phyloP scores from a whole-genome alignment of 2,888 invertebrate genomes.

The Amiota minor region DNA sequence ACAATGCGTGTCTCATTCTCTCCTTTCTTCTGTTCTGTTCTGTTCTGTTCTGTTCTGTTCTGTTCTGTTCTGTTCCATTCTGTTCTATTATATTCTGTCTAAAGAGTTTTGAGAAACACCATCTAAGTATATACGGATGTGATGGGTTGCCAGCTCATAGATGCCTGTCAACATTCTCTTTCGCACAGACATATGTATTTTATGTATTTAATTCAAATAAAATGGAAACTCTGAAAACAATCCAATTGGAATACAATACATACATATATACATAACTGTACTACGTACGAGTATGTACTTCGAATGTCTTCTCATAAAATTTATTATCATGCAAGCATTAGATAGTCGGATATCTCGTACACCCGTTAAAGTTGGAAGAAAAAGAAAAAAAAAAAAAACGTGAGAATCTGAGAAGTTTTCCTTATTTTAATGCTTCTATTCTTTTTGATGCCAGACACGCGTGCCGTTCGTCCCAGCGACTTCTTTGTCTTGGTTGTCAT shows the following conservation, averaged over 20 bases:
- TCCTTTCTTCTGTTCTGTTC: too few species aligned
- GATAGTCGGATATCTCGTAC: not conserved
- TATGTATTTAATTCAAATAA: slow-evolving; percentile 65
- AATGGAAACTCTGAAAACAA: slow-evolving; percentile 31
- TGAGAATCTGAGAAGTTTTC: too few species aligned
- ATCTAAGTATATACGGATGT: not conserved
- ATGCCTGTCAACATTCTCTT: not conserved
- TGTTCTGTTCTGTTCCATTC: too few species aligned
- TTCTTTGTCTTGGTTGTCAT: not conserved
- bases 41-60: too few species aligned
- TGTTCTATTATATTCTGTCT: too few species aligned
- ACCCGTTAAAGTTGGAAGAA: too few species aligned
- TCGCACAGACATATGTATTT: slow-evolving; percentile 57
- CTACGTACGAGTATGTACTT: not conserved
- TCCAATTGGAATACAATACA: slow-evolving; percentile 12
- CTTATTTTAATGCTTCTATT: not conserved
- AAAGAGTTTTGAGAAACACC: too few species aligned
- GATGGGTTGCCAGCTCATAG: not conserved
- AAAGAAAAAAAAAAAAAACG: not conserved
- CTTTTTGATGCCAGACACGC: slow-evolving; percentile 21
- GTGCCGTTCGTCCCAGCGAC: not conserved
- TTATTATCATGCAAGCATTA: slow-evolving; percentile 15
- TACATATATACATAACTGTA: not conserved
- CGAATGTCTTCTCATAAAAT: not conserved
- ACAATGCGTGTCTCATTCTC: not conserved